These are phyloP conservation scores for Eufriesea mexicana DNA, from an alignment of 1,140 invertebrate species.

Conservation along the genomic window DNA sequence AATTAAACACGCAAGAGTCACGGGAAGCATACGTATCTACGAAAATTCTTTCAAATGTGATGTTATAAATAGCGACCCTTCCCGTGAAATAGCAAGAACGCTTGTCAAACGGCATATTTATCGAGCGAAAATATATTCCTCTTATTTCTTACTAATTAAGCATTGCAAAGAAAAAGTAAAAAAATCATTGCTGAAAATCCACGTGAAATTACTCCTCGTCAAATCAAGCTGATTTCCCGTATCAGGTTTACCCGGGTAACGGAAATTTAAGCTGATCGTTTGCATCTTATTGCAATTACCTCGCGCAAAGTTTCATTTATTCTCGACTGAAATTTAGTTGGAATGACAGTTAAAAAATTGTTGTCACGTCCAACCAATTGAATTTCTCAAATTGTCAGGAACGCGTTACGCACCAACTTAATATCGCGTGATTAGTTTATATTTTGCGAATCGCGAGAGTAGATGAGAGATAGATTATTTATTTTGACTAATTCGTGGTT, in stretches of 20 bases:
- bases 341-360: no score
- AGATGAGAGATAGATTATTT: no score
- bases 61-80: neutral
- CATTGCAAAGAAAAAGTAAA: slow-evolving; percentile 27
- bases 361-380: no score
- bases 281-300: neutral
- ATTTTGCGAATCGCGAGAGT: no score
- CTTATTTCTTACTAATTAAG: slow-evolving; percentile 41
- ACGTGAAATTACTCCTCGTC: slow-evolving; percentile 4
- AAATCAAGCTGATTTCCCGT: slow-evolving; percentile 7
- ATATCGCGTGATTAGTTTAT: no score
- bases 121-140: neutral
- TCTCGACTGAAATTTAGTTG: no score
- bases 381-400: no score
- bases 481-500: no score
- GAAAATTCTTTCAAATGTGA: slow-evolving; percentile 12
- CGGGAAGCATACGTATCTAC: slow-evolving; percentile 9
- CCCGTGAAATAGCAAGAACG: neutral
- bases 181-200: neutral
- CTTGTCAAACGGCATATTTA: slow-evolving; percentile 34
- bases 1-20: slow-evolving; percentile 56
- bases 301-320: no score
- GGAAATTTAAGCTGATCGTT: neutral
- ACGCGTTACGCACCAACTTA: no score
- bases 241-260: neutral